Percentiles rank a stretch among this genome's conserved stretches.
Evolutionary conservation across 2,797 vertebrate genomes (phyloP).

Genomic region (Sparidentex hasta): DNA sequence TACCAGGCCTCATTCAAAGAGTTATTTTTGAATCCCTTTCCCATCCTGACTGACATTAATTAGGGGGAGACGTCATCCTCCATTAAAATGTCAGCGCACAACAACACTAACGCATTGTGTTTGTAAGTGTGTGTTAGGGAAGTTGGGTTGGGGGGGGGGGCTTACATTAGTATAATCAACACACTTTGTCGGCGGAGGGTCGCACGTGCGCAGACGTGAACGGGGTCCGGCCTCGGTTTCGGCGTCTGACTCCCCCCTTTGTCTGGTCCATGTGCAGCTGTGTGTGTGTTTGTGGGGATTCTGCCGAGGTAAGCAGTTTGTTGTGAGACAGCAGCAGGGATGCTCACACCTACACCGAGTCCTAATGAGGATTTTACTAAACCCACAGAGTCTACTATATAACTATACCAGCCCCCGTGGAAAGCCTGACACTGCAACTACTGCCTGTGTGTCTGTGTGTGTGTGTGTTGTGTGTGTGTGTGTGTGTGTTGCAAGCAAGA

Average conservation of each 20-base stretch:
- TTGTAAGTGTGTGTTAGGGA: constrained; percentile 28
- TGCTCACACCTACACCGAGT: constrained; percentile 80
- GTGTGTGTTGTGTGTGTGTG: constrained; percentile 27
- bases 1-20: constrained; percentile 31
- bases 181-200: neutral
- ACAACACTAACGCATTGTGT: constrained; percentile 20
- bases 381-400: constrained; percentile 80
- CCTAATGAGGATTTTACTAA: constrained; percentile 84
- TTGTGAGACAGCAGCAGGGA: constrained; percentile 73
- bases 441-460: constrained; percentile 33
- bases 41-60: constrained; percentile 67
- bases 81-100: constrained; percentile 49
- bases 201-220: constrained; percentile 1
- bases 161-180: constrained; percentile 31
- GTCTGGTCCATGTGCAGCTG: constrained; percentile 52
- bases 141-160: neutral
- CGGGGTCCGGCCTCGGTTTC: constrained; percentile 19
- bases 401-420: constrained; percentile 73
- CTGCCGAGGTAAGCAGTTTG: constrained; percentile 79
- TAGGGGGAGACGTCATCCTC: constrained; percentile 50
- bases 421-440: constrained; percentile 81
- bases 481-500: constrained; percentile 61
- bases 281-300: constrained; percentile 58
- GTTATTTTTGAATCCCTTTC: constrained; percentile 57
- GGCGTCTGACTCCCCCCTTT: constrained; percentile 38